Evolutionary conservation across 2,797 vertebrate genomes (phyloP), one percentile per base, ranked within the genome.

Genomic region (Gymnoscopelus microlampas): DNA sequence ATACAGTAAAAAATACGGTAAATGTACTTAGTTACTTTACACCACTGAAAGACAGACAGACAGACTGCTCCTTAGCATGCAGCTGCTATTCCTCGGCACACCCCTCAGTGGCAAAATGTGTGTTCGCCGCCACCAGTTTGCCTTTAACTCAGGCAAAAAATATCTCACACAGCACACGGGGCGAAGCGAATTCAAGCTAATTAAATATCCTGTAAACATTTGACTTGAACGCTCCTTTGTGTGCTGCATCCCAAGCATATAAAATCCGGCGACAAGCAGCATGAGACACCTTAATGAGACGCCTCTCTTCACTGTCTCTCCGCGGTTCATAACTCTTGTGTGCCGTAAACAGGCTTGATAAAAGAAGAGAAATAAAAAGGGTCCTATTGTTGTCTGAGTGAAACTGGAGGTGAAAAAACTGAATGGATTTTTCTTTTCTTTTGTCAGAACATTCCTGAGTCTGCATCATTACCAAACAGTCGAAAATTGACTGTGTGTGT

Each of bases 281-380:
- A 68, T 56, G 60, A 76, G 73, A 70, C 80, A 66, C 71, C 61
- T 50, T 53, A 67, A 78, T 74, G 70, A 59, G 39, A 44, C 39
- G 8, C 39, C 39, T 51, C 12, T 51, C 50, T 50, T 5, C 48
- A 71, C 48, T 63, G 35, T 72, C 71, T 83, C 81, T 81, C 62
- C 78, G 63, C 78, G 63, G 74, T 58, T 55, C 1, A 53, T 73
- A 60, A 68, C 61, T 80, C 15, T 14, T 56, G 15, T 66, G 68
- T 72, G 24, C 47, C 23, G 57, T 19, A 44, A 71, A 67, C 10
- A 69, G 0, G 24, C 68, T 26, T 61, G 14, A 51, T 13, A 51
- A 51, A 51, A 14, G 3, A 50, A 51, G 11, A 12, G 11, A 51
- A 3, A 51, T 2, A 1, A 51, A 44, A 83, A 13, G 10, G 49